These are phyloP conservation scores for Parauchenoglanis punctatus DNA, from an alignment of 2,797 vertebrate species.

Conservation along the genomic window DNA sequence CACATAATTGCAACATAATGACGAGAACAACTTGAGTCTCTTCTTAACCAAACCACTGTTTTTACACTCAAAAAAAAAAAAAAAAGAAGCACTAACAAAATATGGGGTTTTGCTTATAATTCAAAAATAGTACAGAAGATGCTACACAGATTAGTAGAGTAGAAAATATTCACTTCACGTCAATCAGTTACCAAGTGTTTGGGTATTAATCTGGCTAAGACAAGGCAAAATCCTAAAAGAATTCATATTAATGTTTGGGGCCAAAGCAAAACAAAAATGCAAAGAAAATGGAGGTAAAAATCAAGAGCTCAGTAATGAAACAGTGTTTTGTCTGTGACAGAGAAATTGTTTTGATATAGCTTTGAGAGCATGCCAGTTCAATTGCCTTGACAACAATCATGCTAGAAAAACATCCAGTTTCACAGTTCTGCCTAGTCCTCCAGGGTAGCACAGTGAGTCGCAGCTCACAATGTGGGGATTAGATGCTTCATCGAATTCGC, in stretches of 20 bases:
- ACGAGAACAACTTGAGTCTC: neutral
- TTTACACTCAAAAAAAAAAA: neutral
- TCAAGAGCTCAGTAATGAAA: slow-evolving; percentile 13
- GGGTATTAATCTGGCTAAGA: slow-evolving; percentile 17
- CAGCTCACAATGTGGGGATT: slow-evolving; percentile 39
- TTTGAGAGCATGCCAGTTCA: slow-evolving; percentile 20
- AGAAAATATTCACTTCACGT: slow-evolving; percentile 7
- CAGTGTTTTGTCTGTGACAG: neutral
- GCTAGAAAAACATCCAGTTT: slow-evolving; percentile 24
- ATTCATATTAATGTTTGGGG: neutral
- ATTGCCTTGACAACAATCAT: slow-evolving; percentile 21
- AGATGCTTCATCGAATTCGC: slow-evolving; percentile 43
- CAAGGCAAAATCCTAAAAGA: neutral
- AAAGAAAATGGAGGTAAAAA: neutral
- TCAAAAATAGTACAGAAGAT: neutral
- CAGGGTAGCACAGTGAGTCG: slow-evolving; percentile 26
- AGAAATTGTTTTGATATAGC: slow-evolving; percentile 25
- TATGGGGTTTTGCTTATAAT: neutral
- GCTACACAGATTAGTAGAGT: slow-evolving; percentile 12
- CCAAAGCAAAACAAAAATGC: neutral
- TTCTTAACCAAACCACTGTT: slow-evolving; percentile 16
- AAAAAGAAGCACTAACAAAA: neutral
- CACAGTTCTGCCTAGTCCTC: slow-evolving; percentile 31
- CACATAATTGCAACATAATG: slow-evolving; percentile 12
- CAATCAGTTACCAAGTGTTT: neutral